phyloP scores from a whole-genome alignment of 2,113 vertebrate species.

The Varanus salvator region DNA sequence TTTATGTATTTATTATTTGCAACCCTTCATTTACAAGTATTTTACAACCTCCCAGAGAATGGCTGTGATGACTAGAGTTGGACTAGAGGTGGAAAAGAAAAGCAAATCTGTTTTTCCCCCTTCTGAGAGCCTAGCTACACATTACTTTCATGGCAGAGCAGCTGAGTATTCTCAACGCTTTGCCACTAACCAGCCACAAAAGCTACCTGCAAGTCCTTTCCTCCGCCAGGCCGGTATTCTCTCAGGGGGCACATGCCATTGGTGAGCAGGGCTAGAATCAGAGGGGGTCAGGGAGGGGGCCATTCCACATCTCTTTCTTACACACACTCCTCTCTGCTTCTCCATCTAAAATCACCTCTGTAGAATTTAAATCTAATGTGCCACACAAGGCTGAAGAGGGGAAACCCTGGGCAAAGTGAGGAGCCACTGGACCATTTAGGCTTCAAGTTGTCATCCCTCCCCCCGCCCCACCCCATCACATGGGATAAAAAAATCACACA shows the following conservation, averaged over 20 bases:
- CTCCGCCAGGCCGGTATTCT: not conserved
- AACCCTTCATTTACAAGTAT: conserved; percentile 14
- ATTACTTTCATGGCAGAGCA: not conserved
- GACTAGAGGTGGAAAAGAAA: not conserved
- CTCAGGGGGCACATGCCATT: not conserved
- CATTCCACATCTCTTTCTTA: not conserved
- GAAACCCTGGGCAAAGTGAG: no score
- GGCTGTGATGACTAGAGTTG: conserved; percentile 3
- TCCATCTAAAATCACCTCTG: not conserved
- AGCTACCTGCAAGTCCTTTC: not conserved
- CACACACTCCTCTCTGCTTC: not conserved
- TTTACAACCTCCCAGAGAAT: conserved; percentile 21
- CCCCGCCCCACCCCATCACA: no score
- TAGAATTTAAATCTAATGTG: no score
- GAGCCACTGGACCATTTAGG: no score
- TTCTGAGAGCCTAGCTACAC: conserved; percentile 2
- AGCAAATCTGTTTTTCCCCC: conserved; percentile 35
- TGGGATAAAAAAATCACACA: no score
- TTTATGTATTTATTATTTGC: not conserved
- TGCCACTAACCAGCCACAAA: no score
- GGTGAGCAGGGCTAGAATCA: not conserved
- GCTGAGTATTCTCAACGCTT: not conserved
- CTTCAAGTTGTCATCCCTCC: no score
- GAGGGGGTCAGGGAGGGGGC: not conserved
- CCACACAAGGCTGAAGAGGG: no score